Base-by-base conservation (phyloP, 2,888 invertebrate genomes). In the Synergus gifuensis region DNA sequence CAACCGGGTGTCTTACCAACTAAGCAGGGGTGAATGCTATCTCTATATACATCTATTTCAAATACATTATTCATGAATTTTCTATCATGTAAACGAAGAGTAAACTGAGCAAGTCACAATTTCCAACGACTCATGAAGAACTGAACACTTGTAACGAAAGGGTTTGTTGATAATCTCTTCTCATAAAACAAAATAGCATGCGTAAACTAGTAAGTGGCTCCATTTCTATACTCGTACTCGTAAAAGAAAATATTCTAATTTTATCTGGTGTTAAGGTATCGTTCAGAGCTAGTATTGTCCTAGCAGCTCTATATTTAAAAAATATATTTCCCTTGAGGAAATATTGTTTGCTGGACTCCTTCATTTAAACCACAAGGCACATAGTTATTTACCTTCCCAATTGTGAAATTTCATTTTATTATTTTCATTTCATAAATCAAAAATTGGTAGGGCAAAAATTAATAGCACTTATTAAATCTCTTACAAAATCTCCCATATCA, bases 1-100 rank as follows among this genome's bases (percentile, higher is more conserved):
- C 87, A 88, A 89, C 85, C 87, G 88, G 85, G 86, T 89, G 87
- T 87, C 85, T 86, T 82, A 79, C 60, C 60, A 16, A 42, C 66
- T 46, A 69, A 69, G 18, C 69, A 46, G 44, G 49, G 28, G 28
- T 67, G 49, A 69, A 16, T 8, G 22, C 28, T 69, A 49, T 69
- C 46, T 22, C 22, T 28, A 28, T 49, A 7, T 11, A 54, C 73
- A 49, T 36, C 28, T 73, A 49, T 73, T 73, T 54, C 11, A 54
- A 36, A 54, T 73, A 49, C 73, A 73, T 73, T 73, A 73, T 73
- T 73, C 73, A 73, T 73, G 73, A 73, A 73, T 73, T 73, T 73
- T 22, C 54, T n/a, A 73, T 36, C 54, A 54, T 73, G 73, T 73
- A 73, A 73, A 54, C n/a, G 49, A 54, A 73, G 73, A 73, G 73